These are phyloP conservation scores for Danaus melanippus DNA, from an alignment of 1,140 invertebrate genomes.

Conservation along the genomic window DNA sequence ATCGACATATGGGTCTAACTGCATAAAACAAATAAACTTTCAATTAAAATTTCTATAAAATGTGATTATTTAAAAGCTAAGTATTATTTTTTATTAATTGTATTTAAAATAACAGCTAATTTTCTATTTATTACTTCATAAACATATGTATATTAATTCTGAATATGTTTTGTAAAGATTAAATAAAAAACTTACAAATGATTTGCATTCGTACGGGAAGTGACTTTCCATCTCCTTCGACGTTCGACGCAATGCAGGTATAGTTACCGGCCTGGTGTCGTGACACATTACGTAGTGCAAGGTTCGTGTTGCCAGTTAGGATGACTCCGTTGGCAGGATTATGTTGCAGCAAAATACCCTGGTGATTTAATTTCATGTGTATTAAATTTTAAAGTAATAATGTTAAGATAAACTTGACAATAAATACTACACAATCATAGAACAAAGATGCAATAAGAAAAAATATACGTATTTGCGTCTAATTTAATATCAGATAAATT, in stretches of 20 bases:
- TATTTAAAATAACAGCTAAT: too few species aligned
- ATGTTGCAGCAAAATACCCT: slow-evolving; percentile 86
- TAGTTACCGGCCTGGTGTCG: slow-evolving; percentile 88
- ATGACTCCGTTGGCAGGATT: slow-evolving; percentile 87
- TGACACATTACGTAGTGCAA: slow-evolving; percentile 85
- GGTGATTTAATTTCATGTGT: slow-evolving; percentile 38
- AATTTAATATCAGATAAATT: too few species aligned
- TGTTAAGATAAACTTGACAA: too few species aligned
- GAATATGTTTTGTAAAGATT: too few species aligned
- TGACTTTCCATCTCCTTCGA: slow-evolving; percentile 89
- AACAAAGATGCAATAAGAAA: too few species aligned
- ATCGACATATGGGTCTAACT: slow-evolving; percentile 90
- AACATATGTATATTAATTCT: too few species aligned
- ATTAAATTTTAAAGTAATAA: slow-evolving; percentile 1
- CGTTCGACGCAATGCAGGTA: slow-evolving; percentile 89
- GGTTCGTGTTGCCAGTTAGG: slow-evolving; percentile 81
- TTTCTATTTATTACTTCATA: too few species aligned
- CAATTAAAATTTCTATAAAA: not conserved
- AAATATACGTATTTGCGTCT: too few species aligned
- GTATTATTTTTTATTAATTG: not conserved
- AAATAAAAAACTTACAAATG: slow-evolving; percentile 84
- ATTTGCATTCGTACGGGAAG: slow-evolving; percentile 86
- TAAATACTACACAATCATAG: too few species aligned
- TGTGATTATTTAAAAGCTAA: slow-evolving; percentile 5
- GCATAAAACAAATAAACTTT: slow-evolving; percentile 31